phyloP scores from a whole-genome alignment of 2,888 invertebrate genomes.

The Sarcophaga subvicina region DNA sequence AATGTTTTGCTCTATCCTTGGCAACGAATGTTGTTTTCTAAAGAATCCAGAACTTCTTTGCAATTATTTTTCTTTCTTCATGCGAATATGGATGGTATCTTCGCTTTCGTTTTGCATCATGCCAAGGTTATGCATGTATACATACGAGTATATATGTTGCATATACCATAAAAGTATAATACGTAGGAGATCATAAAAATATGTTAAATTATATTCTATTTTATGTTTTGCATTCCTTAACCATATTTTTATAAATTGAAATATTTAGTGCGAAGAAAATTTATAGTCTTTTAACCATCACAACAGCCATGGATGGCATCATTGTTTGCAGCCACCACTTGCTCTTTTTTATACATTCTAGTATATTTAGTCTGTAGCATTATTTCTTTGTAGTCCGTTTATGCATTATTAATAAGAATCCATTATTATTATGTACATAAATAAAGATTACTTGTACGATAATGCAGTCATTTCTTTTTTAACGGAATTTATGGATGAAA shows the following conservation, averaged over 20 bases:
- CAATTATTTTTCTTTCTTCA: not conserved
- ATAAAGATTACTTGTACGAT: slow-evolving; percentile 42
- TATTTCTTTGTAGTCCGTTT: not conserved
- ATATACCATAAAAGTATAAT: not conserved
- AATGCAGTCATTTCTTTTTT: slow-evolving; percentile 36
- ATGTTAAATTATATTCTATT: slow-evolving; percentile 5
- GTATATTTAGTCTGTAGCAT: not conserved
- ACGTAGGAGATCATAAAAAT: not conserved
- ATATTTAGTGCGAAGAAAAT: slow-evolving; percentile 62
- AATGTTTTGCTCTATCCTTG: not conserved
- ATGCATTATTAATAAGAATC: slow-evolving; percentile 44
- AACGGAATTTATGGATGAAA: slow-evolving; percentile 21
- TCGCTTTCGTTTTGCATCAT: slow-evolving; percentile 31
- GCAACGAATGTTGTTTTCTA: not conserved
- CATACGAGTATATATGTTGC: not conserved
- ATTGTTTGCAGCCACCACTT: slow-evolving; percentile 4
- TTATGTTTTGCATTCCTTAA: not conserved
- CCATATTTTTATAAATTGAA: slow-evolving; percentile 21
- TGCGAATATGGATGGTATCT: not conserved
- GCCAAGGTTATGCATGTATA: not conserved
- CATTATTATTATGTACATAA: slow-evolving; percentile 40
- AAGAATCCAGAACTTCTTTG: not conserved
- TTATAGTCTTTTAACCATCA: slow-evolving; percentile 44
- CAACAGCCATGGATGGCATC: slow-evolving; percentile 15
- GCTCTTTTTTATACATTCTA: not conserved